Evolutionary conservation across 2,888 invertebrate species (phyloP).

Genomic region (Ormyrus pomaceus): DNA sequence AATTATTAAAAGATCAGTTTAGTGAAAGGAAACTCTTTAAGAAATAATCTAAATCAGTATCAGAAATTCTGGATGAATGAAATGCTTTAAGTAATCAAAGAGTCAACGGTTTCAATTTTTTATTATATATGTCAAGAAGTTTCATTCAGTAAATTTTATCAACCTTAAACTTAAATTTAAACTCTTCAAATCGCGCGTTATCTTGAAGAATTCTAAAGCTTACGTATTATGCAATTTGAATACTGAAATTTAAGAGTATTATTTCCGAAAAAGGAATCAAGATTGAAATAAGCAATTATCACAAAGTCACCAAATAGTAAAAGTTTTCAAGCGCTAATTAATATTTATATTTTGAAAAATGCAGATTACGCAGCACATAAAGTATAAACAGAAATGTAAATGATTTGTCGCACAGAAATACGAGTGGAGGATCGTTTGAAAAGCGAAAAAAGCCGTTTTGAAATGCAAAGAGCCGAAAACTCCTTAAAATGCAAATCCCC

Average conservation of each 20-base stretch:
- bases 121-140: neutral
- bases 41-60: neutral
- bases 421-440: neutral
- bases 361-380: neutral
- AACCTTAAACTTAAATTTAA: too few relatives aligned
- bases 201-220: too few relatives aligned
- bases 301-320: too few relatives aligned
- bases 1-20: too few relatives aligned
- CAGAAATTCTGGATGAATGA: constrained; percentile 1
- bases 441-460: constrained; percentile 46
- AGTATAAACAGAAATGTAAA: constrained; percentile 28
- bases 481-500: constrained; percentile 56
- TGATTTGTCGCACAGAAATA: constrained; percentile 9
- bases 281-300: too few relatives aligned
- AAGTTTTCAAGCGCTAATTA: neutral
- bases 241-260: too few relatives aligned
- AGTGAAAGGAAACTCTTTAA: too few relatives aligned
- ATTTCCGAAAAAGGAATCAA: too few relatives aligned
- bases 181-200: too few relatives aligned
- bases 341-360: constrained; percentile 15
- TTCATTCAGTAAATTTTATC: neutral
- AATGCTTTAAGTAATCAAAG: neutral
- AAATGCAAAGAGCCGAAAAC: constrained; percentile 54
- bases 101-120: constrained; percentile 2
- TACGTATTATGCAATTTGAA: too few relatives aligned